Conservation (phyloP, 35 echinoderm and acorn worm species). For the Chiridota heheva region DNA sequence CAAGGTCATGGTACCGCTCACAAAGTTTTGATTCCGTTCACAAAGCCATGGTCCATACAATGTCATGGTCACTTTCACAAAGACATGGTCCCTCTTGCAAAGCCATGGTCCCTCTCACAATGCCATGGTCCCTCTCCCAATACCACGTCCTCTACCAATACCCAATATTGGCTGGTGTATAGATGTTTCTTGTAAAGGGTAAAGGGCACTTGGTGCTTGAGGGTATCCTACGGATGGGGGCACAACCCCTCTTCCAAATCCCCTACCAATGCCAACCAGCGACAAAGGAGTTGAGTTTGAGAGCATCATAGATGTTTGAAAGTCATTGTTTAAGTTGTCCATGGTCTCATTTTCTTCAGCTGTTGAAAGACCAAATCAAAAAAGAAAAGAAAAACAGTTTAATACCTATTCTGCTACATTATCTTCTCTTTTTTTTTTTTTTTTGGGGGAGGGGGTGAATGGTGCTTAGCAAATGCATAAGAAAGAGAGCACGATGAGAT, state of each 20-base stretch:
- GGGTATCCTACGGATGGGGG: not conserved
- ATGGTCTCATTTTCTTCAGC: not conserved
- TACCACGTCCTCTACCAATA: not conserved
- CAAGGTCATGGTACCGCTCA: no score
- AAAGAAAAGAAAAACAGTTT: not conserved
- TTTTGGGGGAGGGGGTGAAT: no score
- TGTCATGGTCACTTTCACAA: no score
- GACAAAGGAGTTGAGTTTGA: not conserved
- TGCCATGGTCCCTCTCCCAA: not conserved
- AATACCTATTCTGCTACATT: not conserved
- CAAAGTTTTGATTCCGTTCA: no score
- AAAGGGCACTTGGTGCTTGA: not conserved
- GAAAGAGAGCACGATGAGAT: no score
- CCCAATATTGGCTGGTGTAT: not conserved
- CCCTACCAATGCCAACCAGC: conserved; percentile 13
- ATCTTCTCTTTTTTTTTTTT: no score
- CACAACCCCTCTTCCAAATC: conserved; percentile 18
- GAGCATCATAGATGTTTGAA: not conserved
- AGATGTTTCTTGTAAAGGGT: not conserved
- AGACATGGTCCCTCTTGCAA: no score
- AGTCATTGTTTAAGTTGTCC: not conserved
- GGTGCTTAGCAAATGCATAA: no score
- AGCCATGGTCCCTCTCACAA: no score
- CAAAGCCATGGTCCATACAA: no score
- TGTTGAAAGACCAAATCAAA: not conserved